Percentiles rank a stretch among this genome's conserved stretches.
Conservation (phyloP, 2,113 vertebrate species). For the Cyphomyrus plagiostoma region DNA sequence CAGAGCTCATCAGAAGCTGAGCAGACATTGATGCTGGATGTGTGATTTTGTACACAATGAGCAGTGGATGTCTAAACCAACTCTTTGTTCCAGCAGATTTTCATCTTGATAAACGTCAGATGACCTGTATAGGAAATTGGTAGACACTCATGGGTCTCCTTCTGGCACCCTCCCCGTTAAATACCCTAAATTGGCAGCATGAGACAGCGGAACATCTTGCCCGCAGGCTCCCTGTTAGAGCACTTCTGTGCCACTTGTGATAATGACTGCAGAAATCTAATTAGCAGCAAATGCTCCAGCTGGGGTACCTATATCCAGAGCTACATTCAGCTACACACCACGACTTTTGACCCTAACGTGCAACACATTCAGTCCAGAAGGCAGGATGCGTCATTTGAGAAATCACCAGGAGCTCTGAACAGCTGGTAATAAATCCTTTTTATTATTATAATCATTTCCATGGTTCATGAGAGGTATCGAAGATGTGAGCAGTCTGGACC, state of each 20-base stretch:
- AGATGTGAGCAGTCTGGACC: neutral
- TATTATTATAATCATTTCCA: conserved; percentile 17
- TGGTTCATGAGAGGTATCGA: conserved; percentile 10
- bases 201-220: neutral
- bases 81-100: neutral
- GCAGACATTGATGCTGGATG: neutral
- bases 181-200: neutral
- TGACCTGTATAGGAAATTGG: neutral
- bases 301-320: neutral
- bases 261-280: neutral
- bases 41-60: neutral
- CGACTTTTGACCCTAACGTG: neutral
- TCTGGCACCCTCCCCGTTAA: neutral
- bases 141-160: neutral
- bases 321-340: neutral
- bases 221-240: neutral
- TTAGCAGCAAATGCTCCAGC: neutral
- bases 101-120: neutral
- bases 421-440: conserved; percentile 17
- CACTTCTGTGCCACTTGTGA: neutral
- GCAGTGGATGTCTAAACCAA: neutral
- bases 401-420: neutral
- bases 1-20: neutral
- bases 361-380: neutral
- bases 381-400: neutral